These are phyloP conservation scores for Bostrychus sinensis DNA, from an alignment of 2,113 vertebrate genomes.

Conservation along the genomic window DNA sequence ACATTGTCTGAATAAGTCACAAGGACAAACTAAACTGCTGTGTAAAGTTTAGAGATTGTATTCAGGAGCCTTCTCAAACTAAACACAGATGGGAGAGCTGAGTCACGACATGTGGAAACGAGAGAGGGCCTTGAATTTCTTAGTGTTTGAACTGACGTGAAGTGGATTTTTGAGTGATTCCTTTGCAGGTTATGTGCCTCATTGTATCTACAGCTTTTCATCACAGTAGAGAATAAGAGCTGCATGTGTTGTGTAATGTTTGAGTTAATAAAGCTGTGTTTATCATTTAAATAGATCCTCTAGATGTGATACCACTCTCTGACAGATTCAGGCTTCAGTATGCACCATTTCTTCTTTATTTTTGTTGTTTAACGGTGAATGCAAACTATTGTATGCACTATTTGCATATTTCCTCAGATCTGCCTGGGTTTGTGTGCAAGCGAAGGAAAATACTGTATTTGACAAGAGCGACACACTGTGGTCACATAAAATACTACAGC, in stretches of 20 bases:
- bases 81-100: conserved; percentile 41
- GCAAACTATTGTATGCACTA: conserved; percentile 20
- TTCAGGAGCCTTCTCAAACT: conserved; percentile 34
- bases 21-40: conserved; percentile 9
- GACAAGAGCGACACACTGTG: conserved; percentile 56
- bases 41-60: conserved; percentile 15
- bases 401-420: conserved; percentile 20
- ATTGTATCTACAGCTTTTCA: conserved; percentile 25
- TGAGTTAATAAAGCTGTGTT: conserved; percentile 3
- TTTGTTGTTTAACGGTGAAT: too few relatives aligned
- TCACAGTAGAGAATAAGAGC: neutral
- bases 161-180: conserved; percentile 19
- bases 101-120: conserved; percentile 43
- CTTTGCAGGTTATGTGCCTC: conserved; percentile 50
- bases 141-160: conserved; percentile 32
- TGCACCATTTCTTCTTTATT: too few relatives aligned
- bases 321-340: too few relatives aligned
- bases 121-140: conserved; percentile 45
- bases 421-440: neutral
- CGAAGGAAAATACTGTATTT: conserved; percentile 27
- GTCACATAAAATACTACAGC: conserved; percentile 19
- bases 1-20: neutral
- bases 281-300: too few relatives aligned
- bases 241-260: neutral
- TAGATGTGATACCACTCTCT: neutral